These are phyloP conservation scores for Helicorthomorpha holstii DNA, from an alignment of 1,140 invertebrate species.

Conservation along the genomic window DNA sequence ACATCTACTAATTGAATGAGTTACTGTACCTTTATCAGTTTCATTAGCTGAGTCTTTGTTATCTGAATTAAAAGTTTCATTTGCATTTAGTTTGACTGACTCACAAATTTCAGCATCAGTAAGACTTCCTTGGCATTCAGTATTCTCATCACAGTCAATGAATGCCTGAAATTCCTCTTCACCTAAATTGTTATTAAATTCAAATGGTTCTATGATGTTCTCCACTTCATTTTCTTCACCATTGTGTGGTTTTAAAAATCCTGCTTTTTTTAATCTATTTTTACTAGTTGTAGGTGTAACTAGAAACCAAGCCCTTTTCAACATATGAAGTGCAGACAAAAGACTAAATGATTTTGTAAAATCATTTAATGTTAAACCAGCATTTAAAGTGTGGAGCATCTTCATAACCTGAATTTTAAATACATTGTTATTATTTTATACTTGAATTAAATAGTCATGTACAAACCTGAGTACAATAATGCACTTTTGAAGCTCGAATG, in stretches of 20 bases:
- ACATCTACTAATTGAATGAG: not conserved
- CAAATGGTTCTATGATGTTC: not conserved
- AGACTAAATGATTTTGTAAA: not conserved
- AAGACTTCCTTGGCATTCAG: not conserved
- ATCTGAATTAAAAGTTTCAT: not conserved
- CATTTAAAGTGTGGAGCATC: not conserved
- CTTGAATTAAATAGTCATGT: too few relatives aligned
- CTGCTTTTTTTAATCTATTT: not conserved
- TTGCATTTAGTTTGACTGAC: not conserved
- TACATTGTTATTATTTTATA: too few relatives aligned
- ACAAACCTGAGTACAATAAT: not conserved
- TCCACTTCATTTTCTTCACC: not conserved
- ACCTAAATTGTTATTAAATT: not conserved
- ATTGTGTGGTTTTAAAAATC: not conserved
- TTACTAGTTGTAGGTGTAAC: not conserved
- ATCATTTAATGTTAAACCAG: not conserved
- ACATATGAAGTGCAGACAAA: not conserved
- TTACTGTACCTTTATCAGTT: too few relatives aligned
- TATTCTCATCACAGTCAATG: not conserved
- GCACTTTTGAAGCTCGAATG: slow-evolving; percentile 9
- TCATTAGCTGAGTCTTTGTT: not conserved
- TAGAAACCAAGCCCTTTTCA: not conserved
- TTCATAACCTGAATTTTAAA: not conserved
- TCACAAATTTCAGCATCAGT: not conserved
- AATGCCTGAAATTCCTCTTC: not conserved